Conservation (phyloP, 2,797 vertebrate genomes). For the Lates japonicus region DNA sequence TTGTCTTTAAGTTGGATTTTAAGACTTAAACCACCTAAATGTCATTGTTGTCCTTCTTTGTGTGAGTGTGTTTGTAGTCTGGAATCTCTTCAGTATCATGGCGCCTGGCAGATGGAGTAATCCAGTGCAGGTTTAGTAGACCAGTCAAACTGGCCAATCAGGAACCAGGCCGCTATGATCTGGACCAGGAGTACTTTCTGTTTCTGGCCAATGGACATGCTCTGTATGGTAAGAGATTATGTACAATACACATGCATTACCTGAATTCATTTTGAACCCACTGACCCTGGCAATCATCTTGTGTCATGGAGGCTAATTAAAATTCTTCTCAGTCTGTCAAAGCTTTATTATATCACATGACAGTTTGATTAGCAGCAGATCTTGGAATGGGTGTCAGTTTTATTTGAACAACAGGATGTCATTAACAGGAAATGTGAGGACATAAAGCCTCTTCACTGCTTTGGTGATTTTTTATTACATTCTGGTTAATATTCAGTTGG, state of each 20-base stretch:
- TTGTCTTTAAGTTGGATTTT: neutral
- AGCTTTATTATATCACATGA: slow-evolving; percentile 1
- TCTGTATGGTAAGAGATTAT: slow-evolving; percentile 76
- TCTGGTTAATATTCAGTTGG: slow-evolving; percentile 8
- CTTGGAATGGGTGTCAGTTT: neutral
- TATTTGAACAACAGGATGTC: neutral
- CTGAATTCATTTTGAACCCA: neutral
- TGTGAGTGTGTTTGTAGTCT: slow-evolving; percentile 31
- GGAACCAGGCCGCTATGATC: slow-evolving; percentile 79
- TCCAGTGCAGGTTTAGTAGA: slow-evolving; percentile 89
- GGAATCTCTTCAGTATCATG: slow-evolving; percentile 83
- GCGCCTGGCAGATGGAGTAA: slow-evolving; percentile 84
- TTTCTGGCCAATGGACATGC: slow-evolving; percentile 86
- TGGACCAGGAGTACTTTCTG: slow-evolving; percentile 87
- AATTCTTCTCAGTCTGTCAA: slow-evolving; percentile 16
- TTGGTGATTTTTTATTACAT: neutral
- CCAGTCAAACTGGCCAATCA: slow-evolving; percentile 68
- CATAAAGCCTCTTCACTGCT: no score
- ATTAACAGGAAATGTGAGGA: slow-evolving; percentile 5
- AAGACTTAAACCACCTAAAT: neutral
- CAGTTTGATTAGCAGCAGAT: neutral
- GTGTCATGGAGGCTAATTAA: neutral
- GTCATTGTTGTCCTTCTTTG: neutral
- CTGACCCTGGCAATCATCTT: neutral
- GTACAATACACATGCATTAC: neutral